Conservation (phyloP, 2,113 vertebrate genomes). For the Leiothrix lutea region DNA sequence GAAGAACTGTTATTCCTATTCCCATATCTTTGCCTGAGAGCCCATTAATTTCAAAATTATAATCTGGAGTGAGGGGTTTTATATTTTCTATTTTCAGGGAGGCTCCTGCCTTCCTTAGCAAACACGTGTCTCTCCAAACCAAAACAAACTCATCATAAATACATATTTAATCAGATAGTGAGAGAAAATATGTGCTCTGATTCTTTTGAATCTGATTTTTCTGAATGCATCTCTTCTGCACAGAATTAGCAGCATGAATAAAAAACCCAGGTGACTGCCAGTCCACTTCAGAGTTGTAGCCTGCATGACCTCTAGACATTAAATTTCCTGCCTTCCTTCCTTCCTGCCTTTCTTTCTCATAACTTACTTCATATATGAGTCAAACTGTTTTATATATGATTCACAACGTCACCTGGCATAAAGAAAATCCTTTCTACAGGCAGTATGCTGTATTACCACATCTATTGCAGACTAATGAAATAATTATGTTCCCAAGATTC, state of each 20-base stretch:
- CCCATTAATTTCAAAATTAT: neutral
- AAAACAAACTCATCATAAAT: neutral
- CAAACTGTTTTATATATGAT: neutral
- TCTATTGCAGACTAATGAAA: neutral
- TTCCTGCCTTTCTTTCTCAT: too few relatives aligned
- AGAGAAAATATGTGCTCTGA: neutral
- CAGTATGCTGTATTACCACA: neutral
- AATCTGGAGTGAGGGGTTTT: neutral
- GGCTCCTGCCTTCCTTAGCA: neutral
- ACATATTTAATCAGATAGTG: neutral
- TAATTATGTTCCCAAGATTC: neutral
- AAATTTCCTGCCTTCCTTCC: neutral
- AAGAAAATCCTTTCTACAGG: neutral
- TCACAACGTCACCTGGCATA: neutral
- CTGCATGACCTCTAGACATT: neutral
- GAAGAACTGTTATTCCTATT: neutral
- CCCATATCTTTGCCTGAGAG: too few relatives aligned
- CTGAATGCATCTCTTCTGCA: neutral
- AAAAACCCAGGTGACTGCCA: neutral
- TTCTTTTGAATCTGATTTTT: neutral
- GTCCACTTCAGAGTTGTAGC: neutral
- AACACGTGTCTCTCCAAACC: neutral
- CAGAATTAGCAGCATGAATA: neutral
- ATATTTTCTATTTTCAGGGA: neutral
- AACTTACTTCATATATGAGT: neutral